Evolutionary conservation across 2,888 invertebrate species (phyloP).

Genomic region (Arenicola marina): DNA sequence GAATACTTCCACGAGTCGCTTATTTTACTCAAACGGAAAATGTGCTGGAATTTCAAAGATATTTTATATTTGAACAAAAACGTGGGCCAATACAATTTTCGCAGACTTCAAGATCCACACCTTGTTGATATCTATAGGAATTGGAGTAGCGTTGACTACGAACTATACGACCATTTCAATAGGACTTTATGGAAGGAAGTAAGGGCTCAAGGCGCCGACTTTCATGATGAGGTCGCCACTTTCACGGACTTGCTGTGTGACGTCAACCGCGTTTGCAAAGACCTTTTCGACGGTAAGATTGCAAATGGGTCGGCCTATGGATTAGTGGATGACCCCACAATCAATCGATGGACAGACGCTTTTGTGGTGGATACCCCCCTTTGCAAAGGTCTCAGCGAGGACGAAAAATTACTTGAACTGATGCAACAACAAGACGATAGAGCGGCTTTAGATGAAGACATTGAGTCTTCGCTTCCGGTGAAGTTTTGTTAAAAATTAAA

Average conservation of each 20-base stretch:
- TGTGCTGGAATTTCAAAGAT: constrained; percentile 58
- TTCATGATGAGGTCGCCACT: constrained; percentile 32
- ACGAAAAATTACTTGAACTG: too few species aligned
- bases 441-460: too few species aligned
- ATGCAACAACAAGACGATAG: too few species aligned
- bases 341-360: too few species aligned
- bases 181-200: constrained; percentile 48
- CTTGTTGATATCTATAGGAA: constrained; percentile 39
- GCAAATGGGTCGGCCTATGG: too few species aligned
- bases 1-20: constrained; percentile 58
- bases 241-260: constrained; percentile 8
- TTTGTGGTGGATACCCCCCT: too few species aligned
- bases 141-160: constrained; percentile 51
- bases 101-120: constrained; percentile 24
- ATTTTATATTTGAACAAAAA: constrained; percentile 49
- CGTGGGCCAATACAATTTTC: constrained; percentile 20
- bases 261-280: constrained; percentile 13
- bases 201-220: constrained; percentile 35
- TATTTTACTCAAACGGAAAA: constrained; percentile 47
- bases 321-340: too few species aligned
- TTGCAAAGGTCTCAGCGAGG: too few species aligned
- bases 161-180: constrained; percentile 52
- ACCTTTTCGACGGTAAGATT: too few species aligned
- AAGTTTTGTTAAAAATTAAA: too few species aligned
- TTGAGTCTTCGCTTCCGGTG: too few species aligned